phyloP scores from a whole-genome alignment of 2,797 vertebrate species.

The Coregonus ussuriensis region DNA sequence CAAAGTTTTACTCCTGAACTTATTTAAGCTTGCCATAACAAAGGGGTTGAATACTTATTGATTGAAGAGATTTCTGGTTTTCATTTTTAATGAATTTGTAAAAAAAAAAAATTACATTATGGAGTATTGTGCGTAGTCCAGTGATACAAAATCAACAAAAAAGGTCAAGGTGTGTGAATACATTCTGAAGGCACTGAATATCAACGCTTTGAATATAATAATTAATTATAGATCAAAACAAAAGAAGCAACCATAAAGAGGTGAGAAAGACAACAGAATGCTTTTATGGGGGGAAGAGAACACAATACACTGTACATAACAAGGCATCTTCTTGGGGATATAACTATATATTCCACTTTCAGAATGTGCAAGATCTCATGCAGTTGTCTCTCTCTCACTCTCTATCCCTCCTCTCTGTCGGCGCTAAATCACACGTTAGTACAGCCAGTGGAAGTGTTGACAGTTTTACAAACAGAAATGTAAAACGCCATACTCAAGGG shows the following conservation, averaged over 20 bases:
- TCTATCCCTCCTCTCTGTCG: slow-evolving; percentile 77
- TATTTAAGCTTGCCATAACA: no score
- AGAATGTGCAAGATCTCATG: slow-evolving; percentile 80
- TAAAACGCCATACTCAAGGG: slow-evolving; percentile 78
- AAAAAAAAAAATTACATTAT: no score
- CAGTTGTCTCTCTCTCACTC: slow-evolving; percentile 76
- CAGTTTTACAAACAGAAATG: slow-evolving; percentile 83
- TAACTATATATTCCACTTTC: slow-evolving; percentile 70
- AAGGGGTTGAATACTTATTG: no score
- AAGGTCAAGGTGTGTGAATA: no score
- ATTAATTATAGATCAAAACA: background rate
- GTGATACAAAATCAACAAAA: no score
- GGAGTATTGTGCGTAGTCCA: no score
- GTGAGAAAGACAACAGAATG: background rate
- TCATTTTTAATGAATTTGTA: no score
- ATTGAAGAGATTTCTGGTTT: no score
- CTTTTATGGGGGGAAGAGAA: background rate
- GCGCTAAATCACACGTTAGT: slow-evolving; percentile 82
- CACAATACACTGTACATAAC: slow-evolving; percentile 30
- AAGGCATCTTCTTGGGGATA: slow-evolving; percentile 41
- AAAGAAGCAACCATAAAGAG: background rate
- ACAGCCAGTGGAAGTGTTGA: slow-evolving; percentile 81
- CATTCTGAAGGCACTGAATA: background rate
- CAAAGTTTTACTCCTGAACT: no score
- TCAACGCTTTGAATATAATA: background rate